Conservation (phyloP, 2,113 vertebrate genomes). For the Notothenia coriiceps region DNA sequence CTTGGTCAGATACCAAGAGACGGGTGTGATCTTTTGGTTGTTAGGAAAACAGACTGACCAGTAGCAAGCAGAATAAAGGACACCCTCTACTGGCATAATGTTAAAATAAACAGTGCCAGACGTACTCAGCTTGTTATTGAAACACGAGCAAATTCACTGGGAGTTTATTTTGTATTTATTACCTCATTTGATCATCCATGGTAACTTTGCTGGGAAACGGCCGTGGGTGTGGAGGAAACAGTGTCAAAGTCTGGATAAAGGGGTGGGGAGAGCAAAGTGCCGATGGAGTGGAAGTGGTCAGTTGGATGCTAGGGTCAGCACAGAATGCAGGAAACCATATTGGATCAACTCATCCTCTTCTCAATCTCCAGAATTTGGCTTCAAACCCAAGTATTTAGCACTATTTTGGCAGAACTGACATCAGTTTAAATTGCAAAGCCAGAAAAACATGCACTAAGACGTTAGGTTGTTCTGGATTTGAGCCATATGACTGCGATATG, state of each 20-base stretch:
- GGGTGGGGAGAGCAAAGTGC: conserved; percentile 63
- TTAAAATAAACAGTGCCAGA: not conserved
- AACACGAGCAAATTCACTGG: not conserved
- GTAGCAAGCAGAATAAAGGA: conserved; percentile 37
- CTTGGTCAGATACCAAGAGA: conserved; percentile 36
- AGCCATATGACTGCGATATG: conserved; percentile 16
- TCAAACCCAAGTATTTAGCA: conserved; percentile 30
- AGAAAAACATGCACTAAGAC: conserved; percentile 12
- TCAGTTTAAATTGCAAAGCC: conserved; percentile 19
- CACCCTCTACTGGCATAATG: conserved; percentile 64
- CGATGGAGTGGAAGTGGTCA: conserved; percentile 68
- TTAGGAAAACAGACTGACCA: conserved; percentile 37
- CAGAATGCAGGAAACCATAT: conserved; percentile 79
- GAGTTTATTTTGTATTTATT: conserved; percentile 1
- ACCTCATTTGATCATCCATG: not conserved
- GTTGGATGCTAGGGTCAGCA: conserved; percentile 65
- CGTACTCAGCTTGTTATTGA: not conserved
- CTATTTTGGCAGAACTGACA: conserved; percentile 47
- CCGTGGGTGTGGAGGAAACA: conserved; percentile 61
- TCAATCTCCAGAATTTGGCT: conserved; percentile 64
- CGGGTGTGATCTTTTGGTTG: conserved; percentile 47
- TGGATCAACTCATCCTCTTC: conserved; percentile 72
- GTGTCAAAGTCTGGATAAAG: conserved; percentile 62
- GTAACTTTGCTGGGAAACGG: conserved; percentile 37
- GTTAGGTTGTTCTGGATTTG: conserved; percentile 14